A percentile compares a stretch with the other conserved stretches of the same genome.
Conservation (phyloP, 2,888 invertebrate genomes). For the Macaria liturata region DNA sequence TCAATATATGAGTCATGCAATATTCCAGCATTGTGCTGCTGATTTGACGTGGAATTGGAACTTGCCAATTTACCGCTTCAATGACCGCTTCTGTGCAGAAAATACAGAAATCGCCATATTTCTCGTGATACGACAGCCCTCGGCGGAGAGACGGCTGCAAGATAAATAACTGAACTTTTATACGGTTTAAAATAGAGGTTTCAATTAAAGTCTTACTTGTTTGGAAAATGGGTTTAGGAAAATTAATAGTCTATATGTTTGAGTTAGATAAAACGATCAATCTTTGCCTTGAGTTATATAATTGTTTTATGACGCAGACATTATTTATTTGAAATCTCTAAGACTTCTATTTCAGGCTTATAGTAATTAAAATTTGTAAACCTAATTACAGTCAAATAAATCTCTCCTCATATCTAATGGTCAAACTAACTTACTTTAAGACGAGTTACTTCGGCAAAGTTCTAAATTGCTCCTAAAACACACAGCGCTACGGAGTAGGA, state of each 20-base stretch:
- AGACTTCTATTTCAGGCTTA: too few relatives aligned
- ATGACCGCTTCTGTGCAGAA: conserved; percentile 15
- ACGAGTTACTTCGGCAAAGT: too few relatives aligned
- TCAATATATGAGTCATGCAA: too few relatives aligned
- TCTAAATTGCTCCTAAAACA: background rate
- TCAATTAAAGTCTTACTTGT: conserved; percentile 12
- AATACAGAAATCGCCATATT: conserved; percentile 20
- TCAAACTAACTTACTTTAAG: too few relatives aligned
- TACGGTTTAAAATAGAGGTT: conserved; percentile 12
- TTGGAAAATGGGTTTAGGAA: conserved; percentile 3
- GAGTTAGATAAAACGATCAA: too few relatives aligned
- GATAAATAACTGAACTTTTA: conserved; percentile 18
- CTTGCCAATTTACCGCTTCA: conserved; percentile 18
- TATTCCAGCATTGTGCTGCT: background rate
- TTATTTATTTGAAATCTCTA: too few relatives aligned
- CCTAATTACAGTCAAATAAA: too few relatives aligned
- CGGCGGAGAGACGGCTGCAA: conserved; percentile 11
- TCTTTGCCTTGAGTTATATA: too few relatives aligned
- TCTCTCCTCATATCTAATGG: too few relatives aligned
- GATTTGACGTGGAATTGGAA: conserved; percentile 14
- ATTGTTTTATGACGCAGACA: too few relatives aligned
- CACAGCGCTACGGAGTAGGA: background rate
- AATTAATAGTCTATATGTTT: too few relatives aligned
- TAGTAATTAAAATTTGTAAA: too few relatives aligned
- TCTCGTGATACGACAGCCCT: conserved; percentile 19